Evolutionary conservation across 2,797 vertebrate species (phyloP).

Genomic region (Pangasius sanitwongsei): DNA sequence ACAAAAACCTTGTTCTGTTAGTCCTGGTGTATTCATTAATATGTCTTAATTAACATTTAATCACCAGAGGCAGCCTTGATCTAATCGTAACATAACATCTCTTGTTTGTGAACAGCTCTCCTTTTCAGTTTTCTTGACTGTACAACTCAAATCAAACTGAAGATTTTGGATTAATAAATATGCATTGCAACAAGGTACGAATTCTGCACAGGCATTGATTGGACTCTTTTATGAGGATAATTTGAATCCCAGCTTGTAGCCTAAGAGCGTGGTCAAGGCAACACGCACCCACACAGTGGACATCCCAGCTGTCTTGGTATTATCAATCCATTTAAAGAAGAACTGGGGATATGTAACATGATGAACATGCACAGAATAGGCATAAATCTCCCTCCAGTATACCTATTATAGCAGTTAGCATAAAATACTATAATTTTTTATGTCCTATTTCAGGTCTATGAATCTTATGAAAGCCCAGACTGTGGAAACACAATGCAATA

Average conservation of each 20-base stretch:
- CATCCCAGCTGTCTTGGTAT: not conserved
- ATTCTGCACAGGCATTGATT: not conserved
- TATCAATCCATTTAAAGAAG: not conserved
- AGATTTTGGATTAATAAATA: not conserved
- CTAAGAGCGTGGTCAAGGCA: not conserved
- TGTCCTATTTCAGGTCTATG: not conserved
- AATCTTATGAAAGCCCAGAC: not conserved
- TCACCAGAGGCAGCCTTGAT: not conserved
- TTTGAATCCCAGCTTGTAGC: conserved; percentile 3
- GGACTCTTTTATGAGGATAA: not conserved
- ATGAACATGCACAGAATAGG: not conserved
- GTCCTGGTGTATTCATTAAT: not conserved
- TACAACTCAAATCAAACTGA: not conserved
- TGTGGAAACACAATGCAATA: not conserved
- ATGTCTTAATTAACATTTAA: not conserved
- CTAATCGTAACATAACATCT: not conserved
- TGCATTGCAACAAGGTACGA: not conserved
- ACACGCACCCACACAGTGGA: not conserved
- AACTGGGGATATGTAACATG: not conserved
- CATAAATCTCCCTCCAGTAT: not conserved
- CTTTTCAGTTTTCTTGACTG: not conserved
- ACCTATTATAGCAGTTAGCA: not conserved
- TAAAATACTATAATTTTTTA: not conserved
- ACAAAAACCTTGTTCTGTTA: not conserved
- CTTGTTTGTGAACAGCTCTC: not conserved